Conservation (phyloP, 2,888 invertebrate species). For the Antheraea yamamai region DNA sequence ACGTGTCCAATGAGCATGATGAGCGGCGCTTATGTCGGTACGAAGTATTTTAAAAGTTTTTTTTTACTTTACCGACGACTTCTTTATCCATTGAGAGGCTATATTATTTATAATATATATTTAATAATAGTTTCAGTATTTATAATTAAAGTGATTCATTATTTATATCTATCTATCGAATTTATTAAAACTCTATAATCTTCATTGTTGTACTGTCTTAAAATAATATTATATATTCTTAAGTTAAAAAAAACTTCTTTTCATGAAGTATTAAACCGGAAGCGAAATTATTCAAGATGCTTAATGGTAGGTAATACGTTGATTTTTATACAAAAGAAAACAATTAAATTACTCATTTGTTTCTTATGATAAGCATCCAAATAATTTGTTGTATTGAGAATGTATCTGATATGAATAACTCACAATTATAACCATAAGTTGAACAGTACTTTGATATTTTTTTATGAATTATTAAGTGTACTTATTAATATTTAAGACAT, state of each 20-base stretch:
- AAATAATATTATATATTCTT: background rate
- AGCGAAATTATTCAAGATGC: background rate
- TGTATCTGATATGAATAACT: background rate
- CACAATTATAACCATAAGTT: background rate
- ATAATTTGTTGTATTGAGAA: background rate
- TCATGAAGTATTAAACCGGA: background rate
- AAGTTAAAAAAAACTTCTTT: background rate
- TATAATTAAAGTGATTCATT: background rate
- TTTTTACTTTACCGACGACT: background rate
- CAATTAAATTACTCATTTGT: background rate
- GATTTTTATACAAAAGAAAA: background rate
- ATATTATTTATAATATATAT: no score
- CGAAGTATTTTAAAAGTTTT: background rate
- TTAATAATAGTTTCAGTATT: no score
- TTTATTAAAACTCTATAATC: background rate
- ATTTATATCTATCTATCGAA: background rate
- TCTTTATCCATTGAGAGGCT: background rate
- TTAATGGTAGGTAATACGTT: background rate
- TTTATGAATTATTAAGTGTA: no score
- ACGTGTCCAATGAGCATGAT: conserved; percentile 26
- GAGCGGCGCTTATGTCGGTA: conserved; percentile 21
- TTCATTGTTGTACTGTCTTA: background rate
- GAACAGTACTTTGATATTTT: background rate
- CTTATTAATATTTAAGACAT: no score
- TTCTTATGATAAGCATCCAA: background rate